phyloP scores from a whole-genome alignment of 2,113 vertebrate genomes.

The Lamprologus ornatipinnis region DNA sequence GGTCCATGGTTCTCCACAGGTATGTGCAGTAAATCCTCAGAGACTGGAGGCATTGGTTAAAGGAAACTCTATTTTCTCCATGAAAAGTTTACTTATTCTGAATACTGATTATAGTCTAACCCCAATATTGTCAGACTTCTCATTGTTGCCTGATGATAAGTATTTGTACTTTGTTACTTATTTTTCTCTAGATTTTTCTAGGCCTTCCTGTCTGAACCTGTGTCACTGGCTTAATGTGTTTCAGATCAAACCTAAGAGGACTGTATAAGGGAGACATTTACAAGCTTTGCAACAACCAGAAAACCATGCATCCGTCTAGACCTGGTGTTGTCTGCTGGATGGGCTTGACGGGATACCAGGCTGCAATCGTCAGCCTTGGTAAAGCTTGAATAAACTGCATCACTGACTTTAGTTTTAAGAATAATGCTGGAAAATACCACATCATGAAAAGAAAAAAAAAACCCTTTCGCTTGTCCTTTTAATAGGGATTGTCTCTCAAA shows the following conservation, averaged over 20 bases:
- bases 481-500: not conserved
- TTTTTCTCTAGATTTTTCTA: not conserved
- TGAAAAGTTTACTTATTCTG: not conserved
- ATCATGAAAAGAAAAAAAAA: not conserved
- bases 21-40: slow-evolving; percentile 11
- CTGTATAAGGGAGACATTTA: slow-evolving; percentile 74
- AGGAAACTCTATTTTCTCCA: not conserved
- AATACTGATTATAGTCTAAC: not conserved
- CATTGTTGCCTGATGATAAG: not conserved
- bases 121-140: not conserved
- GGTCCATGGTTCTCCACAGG: slow-evolving; percentile 82
- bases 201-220: not conserved
- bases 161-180: not conserved
- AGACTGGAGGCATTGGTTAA: not conserved
- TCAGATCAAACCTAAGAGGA: slow-evolving; percentile 75
- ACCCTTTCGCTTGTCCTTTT: not conserved
- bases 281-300: slow-evolving; percentile 67
- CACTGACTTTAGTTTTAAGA: not conserved
- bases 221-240: not conserved
- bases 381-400: not conserved
- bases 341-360: slow-evolving; percentile 79
- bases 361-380: slow-evolving; percentile 81
- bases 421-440: not conserved
- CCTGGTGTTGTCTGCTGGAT: slow-evolving; percentile 81
- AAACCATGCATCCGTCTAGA: slow-evolving; percentile 60